phyloP scores from a whole-genome alignment of 2,797 vertebrate genomes.

The Phoebastria nigripes region DNA sequence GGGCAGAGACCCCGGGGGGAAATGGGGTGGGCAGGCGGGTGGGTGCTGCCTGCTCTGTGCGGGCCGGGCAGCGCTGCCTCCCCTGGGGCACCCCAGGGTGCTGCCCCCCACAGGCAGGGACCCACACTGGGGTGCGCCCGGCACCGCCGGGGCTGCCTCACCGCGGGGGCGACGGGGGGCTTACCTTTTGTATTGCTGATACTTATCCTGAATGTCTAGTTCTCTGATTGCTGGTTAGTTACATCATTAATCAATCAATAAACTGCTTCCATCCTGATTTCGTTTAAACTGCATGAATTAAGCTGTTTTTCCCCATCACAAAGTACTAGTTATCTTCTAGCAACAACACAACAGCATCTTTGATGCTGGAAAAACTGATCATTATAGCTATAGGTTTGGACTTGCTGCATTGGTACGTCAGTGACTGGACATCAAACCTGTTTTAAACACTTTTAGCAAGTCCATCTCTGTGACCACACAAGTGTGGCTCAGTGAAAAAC shows the following conservation, averaged over 20 bases:
- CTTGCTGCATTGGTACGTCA: not conserved
- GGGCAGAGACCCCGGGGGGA: accelerated
- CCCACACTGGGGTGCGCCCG: accelerated
- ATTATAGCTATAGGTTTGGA: not conserved
- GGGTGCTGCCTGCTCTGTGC: accelerated
- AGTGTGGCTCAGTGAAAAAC: not conserved
- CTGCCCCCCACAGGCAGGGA: not conserved
- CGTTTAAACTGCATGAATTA: not conserved
- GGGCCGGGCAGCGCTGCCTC: too few relatives aligned
- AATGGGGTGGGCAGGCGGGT: accelerated
- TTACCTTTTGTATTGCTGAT: not conserved
- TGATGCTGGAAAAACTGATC: not conserved
- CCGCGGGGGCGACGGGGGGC: accelerated
- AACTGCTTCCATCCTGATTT: not conserved
- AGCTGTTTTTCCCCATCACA: not conserved
- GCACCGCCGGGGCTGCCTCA: not conserved
- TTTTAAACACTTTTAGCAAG: not conserved
- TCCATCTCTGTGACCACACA: not conserved
- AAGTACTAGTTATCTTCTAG: not conserved
- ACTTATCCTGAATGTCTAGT: not conserved
- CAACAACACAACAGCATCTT: not conserved
- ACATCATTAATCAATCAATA: not conserved
- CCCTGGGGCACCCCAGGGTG: too few relatives aligned
- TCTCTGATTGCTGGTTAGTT: not conserved
- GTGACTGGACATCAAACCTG: not conserved